Evolutionary conservation across 1,140 invertebrate species (phyloP), one percentile per base, ranked within the genome.

Genomic region (Diuraphis noxia): DNA sequence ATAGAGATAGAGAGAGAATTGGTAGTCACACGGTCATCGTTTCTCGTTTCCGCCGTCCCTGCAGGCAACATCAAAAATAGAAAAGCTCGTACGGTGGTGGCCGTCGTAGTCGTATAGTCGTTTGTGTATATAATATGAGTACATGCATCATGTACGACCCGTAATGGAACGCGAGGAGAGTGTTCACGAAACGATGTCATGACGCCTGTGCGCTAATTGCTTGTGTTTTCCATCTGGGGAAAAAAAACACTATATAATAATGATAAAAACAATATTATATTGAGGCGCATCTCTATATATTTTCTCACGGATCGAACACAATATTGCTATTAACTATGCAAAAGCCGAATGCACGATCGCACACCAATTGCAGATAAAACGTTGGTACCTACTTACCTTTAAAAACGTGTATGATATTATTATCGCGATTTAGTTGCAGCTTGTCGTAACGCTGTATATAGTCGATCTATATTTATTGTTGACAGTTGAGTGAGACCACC

Each of bases 51-150:
- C 38, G 40, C 81, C 81, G 81, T 82, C 40, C 81, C 81, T 41
- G 30, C 56, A 72, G 40, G 13, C 81, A 82, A 41, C 38, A 82
- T 82, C 81, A 82, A 82, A 82, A 82, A 82, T 82, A 82, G 81
- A 82, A 82, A 72, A 72, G 81, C 81, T 72, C 56, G 56, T 72
- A 72, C 13, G 9, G 9, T 40, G 38, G 38, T 41, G 23, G 40
- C 81, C 81, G 40, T n/a, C 38, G 1, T 10, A 21, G 79, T 30
- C 36, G 21, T 25, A 25, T 40, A 21, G 8, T 82, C 25, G 36
- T 82, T 41, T 6, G 21, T 82, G 38, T 30, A 6, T 30, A 38
- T 5, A 30, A 38, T 5, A 30, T 25, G 25, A 36, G 38, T 82
- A 82, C 9, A 82, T 72, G 56, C 56, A 72, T 72, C 56, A 72